Evolutionary conservation across 2,888 invertebrate species (phyloP), one percentile per base, ranked within the genome.

Genomic region (Clitarchus hookeri): DNA sequence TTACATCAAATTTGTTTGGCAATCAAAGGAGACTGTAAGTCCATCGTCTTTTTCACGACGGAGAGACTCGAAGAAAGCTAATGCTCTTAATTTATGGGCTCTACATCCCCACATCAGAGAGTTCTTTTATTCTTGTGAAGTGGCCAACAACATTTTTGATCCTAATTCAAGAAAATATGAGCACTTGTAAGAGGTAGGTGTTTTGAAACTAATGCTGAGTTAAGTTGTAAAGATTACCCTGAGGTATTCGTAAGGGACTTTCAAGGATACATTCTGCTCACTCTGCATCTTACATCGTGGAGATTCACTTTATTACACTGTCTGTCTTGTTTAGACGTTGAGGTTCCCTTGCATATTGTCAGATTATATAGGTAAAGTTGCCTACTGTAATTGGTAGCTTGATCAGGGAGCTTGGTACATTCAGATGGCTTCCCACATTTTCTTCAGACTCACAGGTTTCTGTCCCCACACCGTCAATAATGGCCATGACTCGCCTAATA

Each of bases 1-100:
- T 0, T 90, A 83, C 6, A 87, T 65, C 53, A 88, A 86, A 84
- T 90, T 91, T 88, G 90, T 90, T 87, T 90, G 89, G 80, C 89
- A 90, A 84, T 90, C 90, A 87, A 90, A 90, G 4, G 88, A 88
- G 27, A 90, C 65, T 83, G 85, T 89, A 23, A 88, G 8, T 53
- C 88, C n/a, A 27, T 88, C 87, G 25, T 86, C 84, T 25, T 84
- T 54, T 25, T 88, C 85, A 78, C 88, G 88, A 54, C 86, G 88
- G n/a, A 89, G 83, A 44, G 87, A 79, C 0, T 84, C 48, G 87
- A 88, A 89, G 88, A 90, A 89, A 26, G 88, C 87, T 78, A 89
- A 88, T 16, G 87, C 88, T 86, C 88, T 87, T 82, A 88, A 84
- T 87, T 88, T 89, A 77, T 89, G 89, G 12, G 89, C 82, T 44